Conservation (phyloP, 2,113 vertebrate species). For the Larimichthys polyactis region DNA sequence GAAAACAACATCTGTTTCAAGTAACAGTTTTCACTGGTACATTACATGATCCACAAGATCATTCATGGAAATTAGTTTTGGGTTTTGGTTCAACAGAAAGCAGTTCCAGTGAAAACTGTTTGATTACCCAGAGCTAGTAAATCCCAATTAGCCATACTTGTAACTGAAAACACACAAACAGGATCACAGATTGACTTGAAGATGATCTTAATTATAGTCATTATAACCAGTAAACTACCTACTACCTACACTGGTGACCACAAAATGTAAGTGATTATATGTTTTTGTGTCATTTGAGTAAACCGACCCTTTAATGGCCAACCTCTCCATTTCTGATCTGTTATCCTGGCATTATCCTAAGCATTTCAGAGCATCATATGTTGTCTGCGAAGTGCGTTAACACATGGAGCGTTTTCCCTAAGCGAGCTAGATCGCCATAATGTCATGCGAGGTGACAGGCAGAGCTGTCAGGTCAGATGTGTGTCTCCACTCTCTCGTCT, state of each 20-base stretch:
- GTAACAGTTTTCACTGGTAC: background rate
- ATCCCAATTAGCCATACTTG: background rate
- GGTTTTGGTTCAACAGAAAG: background rate
- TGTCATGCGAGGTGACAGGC: conserved; percentile 65
- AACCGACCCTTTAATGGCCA: background rate
- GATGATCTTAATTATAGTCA: background rate
- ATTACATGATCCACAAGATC: background rate
- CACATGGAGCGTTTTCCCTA: conserved; percentile 16
- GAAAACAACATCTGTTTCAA: conserved; percentile 5
- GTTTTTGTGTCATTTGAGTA: background rate
- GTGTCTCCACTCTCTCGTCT: conserved; percentile 18
- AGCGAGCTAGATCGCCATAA: conserved; percentile 48
- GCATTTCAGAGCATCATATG: background rate
- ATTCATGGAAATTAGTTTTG: background rate
- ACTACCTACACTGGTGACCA: background rate
- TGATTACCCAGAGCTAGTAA: background rate
- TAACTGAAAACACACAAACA: background rate
- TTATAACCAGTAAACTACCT: background rate
- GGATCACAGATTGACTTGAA: background rate
- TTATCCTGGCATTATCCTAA: background rate
- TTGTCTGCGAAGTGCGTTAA: conserved; percentile 2
- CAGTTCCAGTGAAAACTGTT: conserved; percentile 3
- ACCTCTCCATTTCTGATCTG: background rate
- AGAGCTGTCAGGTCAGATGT: conserved; percentile 65
- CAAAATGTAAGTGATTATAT: background rate